Conservation (phyloP, 2,113 vertebrate genomes). For the Nicator chloris region DNA sequence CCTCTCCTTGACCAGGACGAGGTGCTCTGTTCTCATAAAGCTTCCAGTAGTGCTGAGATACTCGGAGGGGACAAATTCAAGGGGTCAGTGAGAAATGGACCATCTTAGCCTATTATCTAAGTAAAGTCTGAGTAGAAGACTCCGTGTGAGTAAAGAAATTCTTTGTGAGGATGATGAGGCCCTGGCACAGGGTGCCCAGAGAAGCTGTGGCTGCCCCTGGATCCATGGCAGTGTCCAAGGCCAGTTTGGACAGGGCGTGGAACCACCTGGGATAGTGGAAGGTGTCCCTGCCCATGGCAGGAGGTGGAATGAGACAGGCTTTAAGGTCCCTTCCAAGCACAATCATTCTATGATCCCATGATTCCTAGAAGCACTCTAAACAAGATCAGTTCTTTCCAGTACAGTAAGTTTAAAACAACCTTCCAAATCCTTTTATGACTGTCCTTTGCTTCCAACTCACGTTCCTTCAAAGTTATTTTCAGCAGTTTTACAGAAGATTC, state of each 20-base stretch:
- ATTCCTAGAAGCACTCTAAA: neutral
- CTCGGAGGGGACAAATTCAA: neutral
- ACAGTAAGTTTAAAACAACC: neutral
- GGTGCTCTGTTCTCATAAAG: neutral
- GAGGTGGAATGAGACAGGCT: neutral
- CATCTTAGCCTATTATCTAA: neutral
- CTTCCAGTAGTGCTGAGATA: neutral
- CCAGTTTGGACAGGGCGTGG: accelerated
- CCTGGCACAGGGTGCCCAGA: neutral
- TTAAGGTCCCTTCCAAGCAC: neutral
- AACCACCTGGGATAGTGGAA: accelerated
- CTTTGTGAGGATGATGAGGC: accelerated
- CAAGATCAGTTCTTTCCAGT: neutral
- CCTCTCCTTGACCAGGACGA: neutral
- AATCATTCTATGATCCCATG: neutral
- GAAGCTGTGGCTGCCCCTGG: neutral
- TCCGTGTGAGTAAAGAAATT: neutral
- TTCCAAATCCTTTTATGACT: neutral
- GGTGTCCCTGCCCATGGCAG: neutral
- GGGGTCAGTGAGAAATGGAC: neutral
- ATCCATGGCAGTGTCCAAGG: neutral
- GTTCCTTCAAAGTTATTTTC: neutral
- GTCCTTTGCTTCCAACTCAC: neutral
- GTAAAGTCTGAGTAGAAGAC: neutral
- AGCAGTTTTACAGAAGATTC: neutral